A percentile compares a stretch with the other conserved stretches of the same genome.
Conservation (phyloP, 2,113 vertebrate species). For the Atrichornis clamosus region DNA sequence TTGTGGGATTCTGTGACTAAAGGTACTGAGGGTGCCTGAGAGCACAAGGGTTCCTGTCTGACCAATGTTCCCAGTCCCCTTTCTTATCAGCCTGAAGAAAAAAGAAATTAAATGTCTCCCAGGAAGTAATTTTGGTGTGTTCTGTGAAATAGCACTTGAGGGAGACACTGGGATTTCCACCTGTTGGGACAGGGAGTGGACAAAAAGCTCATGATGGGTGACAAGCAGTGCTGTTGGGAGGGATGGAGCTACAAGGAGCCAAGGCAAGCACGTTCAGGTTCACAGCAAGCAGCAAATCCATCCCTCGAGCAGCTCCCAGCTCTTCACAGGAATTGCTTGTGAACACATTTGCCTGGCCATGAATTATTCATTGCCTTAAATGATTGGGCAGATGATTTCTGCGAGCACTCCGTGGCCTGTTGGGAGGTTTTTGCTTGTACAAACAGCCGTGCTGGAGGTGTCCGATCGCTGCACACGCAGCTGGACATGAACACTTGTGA, state of each 20-base stretch:
- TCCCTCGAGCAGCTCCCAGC: neutral
- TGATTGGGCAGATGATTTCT: constrained; percentile 46
- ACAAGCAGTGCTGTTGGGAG: neutral
- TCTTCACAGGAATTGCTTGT: neutral
- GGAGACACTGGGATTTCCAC: fast-evolving
- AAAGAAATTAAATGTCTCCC: neutral
- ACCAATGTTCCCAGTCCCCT: neutral
- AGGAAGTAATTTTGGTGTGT: neutral
- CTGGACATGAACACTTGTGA: constrained; percentile 54
- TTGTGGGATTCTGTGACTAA: neutral
- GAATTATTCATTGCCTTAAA: constrained; percentile 54
- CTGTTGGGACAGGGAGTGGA: neutral
- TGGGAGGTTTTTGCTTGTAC: constrained; percentile 59
- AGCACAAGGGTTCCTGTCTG: neutral
- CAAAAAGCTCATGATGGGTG: neutral
- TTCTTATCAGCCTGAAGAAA: neutral
- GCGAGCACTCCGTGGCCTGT: neutral
- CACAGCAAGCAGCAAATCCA: neutral
- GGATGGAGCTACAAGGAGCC: neutral
- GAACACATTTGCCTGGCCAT: constrained; percentile 19
- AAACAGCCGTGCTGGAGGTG: constrained; percentile 59
- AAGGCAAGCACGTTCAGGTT: neutral
- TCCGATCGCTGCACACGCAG: neutral
- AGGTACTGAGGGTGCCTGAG: neutral
- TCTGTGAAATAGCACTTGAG: neutral